Percentiles rank a stretch among this genome's conserved stretches.
phyloP scores from a whole-genome alignment of 2,888 invertebrate species.

The Cheilosia vernalis region DNA sequence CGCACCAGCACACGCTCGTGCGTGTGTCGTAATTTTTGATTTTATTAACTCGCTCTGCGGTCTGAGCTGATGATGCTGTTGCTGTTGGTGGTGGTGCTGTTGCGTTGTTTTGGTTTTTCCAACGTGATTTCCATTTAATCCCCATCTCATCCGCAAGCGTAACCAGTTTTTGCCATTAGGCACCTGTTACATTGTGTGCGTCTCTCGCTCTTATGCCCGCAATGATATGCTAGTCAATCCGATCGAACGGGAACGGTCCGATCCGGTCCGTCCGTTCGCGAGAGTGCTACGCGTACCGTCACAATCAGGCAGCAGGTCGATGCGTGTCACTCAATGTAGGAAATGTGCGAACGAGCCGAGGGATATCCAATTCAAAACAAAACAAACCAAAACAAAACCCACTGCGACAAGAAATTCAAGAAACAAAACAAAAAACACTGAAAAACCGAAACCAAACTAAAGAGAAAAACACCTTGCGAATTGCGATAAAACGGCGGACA shows the following conservation, averaged over 20 bases:
- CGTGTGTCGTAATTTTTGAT: slow-evolving; percentile 43
- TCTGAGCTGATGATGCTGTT: too few species aligned
- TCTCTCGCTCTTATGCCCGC: neutral
- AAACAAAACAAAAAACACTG: slow-evolving; percentile 16
- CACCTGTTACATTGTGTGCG: slow-evolving; percentile 61
- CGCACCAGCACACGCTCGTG: neutral
- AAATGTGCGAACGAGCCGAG: slow-evolving; percentile 41
- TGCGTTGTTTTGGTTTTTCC: slow-evolving; percentile 54
- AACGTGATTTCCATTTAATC: slow-evolving; percentile 60
- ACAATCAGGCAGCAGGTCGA: slow-evolving; percentile 59
- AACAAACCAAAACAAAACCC: slow-evolving; percentile 2
- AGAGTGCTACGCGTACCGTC: slow-evolving; percentile 28
- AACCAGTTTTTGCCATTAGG: slow-evolving; percentile 72
- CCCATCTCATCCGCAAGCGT: slow-evolving; percentile 30
- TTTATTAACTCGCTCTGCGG: slow-evolving; percentile 27
- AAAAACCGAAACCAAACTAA: neutral
- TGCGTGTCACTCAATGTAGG: slow-evolving; percentile 65
- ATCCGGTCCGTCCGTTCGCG: neutral
- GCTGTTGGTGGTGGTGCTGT: neutral
- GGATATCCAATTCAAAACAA: slow-evolving; percentile 52
- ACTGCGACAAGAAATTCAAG: slow-evolving; percentile 53
- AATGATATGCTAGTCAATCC: slow-evolving; percentile 13
- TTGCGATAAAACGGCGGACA: slow-evolving; percentile 36
- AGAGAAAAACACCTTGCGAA: slow-evolving; percentile 52
- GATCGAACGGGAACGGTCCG: neutral